Evolutionary conservation across 2,797 vertebrate genomes (phyloP), one percentile per base, ranked within the genome.

Genomic region (Gymnothorax reevesii): DNA sequence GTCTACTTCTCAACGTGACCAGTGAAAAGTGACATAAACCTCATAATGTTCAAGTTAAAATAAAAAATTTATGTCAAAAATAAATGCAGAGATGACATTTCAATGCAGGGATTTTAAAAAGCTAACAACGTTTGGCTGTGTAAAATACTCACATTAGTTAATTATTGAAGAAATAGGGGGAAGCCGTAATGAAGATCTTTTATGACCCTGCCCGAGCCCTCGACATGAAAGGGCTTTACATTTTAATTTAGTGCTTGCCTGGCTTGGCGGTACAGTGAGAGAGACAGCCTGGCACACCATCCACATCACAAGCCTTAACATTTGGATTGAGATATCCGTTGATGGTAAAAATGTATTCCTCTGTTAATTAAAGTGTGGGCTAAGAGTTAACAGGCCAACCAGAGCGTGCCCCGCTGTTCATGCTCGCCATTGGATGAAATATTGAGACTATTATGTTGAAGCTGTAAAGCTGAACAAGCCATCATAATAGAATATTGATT

Each of bases 401-500:
- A 80, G 86, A 92, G 89, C 88, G 71, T 83, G 60, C 75, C 27
- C 86, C 88, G 84, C 91, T 85, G 89, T 86, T 91, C 75, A 42
- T 22, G 6, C 80, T 60, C 71, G 95, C 94, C 94, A 96, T 91
- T 87, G 94, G 93, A 96, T 96, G 95, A 96, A 96, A 96, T 96
- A 96, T 94, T 91, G 94, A 95, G 94, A 94, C 95, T 95, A 96
- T 96, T 96, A 94, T 94, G 93, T 95, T 91, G 91, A 91, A 93
- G 96, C 94, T 96, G 93, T 96, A 94, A 96, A 96, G 94, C 94
- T 92, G 91, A 95, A 92, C 91, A 95, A 95, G 95, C 94, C 96
- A 96, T 97, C 87, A 75, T 98, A 98, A 98, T 98, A 97, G 95
- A 97, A 97, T 99, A 98, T 98, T 98, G 97, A 99, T 98, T 97